These are phyloP conservation scores for Odocoileus hemionus DNA, from an alignment of 2,113 vertebrate genomes.

Conservation along the genomic window DNA sequence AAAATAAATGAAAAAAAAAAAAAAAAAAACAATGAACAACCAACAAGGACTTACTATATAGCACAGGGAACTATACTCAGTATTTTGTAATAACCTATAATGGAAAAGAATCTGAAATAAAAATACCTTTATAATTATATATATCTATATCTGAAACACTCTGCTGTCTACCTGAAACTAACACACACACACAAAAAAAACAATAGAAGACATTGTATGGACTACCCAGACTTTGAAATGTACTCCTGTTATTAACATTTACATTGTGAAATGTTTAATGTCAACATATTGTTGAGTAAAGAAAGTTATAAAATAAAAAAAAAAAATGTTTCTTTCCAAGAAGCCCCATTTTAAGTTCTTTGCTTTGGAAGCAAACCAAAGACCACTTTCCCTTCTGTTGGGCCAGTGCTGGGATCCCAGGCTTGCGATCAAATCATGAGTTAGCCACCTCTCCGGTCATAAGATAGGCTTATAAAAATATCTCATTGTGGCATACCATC, in stretches of 20 bases:
- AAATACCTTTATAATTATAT: too few species aligned
- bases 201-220: background rate
- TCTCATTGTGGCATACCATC: background rate
- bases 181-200: too few species aligned
- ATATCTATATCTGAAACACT: too few species aligned
- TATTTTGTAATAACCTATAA: too few species aligned
- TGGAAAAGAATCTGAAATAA: too few species aligned
- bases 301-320: conserved; percentile 1
- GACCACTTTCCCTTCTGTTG: background rate
- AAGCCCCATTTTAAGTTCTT: background rate
- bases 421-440: background rate
- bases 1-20: too few species aligned
- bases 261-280: background rate
- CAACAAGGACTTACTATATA: too few species aligned
- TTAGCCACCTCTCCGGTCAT: background rate
- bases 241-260: background rate
- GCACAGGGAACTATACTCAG: too few species aligned
- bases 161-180: too few species aligned
- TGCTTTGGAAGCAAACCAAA: background rate
- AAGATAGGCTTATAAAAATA: background rate
- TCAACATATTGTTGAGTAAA: background rate
- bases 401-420: background rate
- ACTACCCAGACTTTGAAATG: background rate
- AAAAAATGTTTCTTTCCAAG: background rate
- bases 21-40: too few species aligned